Evolutionary conservation across 1,140 invertebrate species (phyloP).

Genomic region (Solen grandis): DNA sequence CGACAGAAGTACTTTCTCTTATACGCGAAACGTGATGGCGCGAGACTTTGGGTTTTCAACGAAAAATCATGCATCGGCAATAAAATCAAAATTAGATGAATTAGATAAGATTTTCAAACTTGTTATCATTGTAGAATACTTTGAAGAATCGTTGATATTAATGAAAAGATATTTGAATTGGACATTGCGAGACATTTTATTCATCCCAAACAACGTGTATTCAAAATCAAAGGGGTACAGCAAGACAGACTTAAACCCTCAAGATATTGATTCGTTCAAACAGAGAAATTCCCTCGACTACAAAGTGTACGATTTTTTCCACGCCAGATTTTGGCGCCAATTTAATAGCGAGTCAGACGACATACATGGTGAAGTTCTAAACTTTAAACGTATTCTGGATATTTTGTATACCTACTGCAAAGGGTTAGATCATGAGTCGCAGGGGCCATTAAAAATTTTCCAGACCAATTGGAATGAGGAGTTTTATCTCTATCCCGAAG

Average conservation of each 20-base stretch:
- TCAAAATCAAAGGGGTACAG: background rate
- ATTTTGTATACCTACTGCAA: conserved; percentile 21
- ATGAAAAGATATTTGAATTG: conserved; percentile 20
- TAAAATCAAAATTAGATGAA: conserved; percentile 51
- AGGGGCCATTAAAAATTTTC: background rate
- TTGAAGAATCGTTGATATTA: conserved; percentile 59
- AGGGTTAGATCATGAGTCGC: background rate
- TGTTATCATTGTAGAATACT: conserved; percentile 66
- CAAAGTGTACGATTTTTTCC: conserved; percentile 24
- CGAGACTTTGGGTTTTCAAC: conserved; percentile 66
- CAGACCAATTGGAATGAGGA: conserved; percentile 21
- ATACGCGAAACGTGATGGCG: conserved; percentile 69
- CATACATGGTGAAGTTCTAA: conserved; percentile 37
- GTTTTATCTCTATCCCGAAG: background rate
- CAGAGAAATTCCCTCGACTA: conserved; percentile 38
- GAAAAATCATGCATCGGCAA: conserved; percentile 8
- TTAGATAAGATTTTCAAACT: conserved; percentile 65
- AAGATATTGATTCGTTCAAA: conserved; percentile 13
- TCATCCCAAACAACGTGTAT: conserved; percentile 5
- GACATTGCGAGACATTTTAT: conserved; percentile 13
- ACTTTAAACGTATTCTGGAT: conserved; percentile 29
- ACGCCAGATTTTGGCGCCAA: conserved; percentile 27
- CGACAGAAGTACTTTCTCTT: conserved; percentile 34
- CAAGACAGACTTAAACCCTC: background rate
- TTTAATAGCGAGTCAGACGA: conserved; percentile 2